Evolutionary conservation across 2,113 vertebrate genomes (phyloP), one percentile per base, ranked within the genome.

Genomic region (Aphyosemion australe): DNA sequence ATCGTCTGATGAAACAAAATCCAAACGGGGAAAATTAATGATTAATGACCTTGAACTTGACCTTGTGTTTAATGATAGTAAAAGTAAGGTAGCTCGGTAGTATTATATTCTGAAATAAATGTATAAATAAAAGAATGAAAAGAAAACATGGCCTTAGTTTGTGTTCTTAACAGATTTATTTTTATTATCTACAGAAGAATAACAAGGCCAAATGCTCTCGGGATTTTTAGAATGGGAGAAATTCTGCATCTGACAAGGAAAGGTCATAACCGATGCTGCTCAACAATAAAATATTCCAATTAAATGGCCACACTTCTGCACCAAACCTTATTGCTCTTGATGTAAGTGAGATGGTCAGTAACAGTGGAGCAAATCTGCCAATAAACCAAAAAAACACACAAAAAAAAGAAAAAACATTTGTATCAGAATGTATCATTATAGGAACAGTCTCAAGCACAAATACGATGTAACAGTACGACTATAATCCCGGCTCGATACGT

Each of bases 321-420:
- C 57, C 60, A 63, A 26, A 65, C 63, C 53, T 19, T 48, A 19
- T 48, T 19, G 20, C 45, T n/a, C 15, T n/a, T 46, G 5, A n/a
- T 46, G 8, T n/a, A 6, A 6, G 2, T 2, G 8, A 46, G 15
- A 4, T 45, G 15, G 8, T n/a, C 16, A 46, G 8, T 15, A 6
- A 16, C 16, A 6, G 16, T 37, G 9, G 34, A 5, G 34, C 9
- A 37, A 37, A 37, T 26, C 26, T 26, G 26, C 26, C 3, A 26
- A 26, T 26, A 26, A 10, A 8, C 34, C 34, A 10, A 37, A 37
- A 8, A 7, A 5, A n/a, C n/a, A n/a, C n/a, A n/a, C n/a, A n/a
- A n/a, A n/a, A n/a, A n/a, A n/a, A n/a, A n/a, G n/a, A 10, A 37
- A 37, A 8, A 7, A 5, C 34, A 5, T 37, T 37, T 37, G 7